Conservation (phyloP, 2,113 vertebrate genomes). For the Saccopteryx leptura region DNA sequence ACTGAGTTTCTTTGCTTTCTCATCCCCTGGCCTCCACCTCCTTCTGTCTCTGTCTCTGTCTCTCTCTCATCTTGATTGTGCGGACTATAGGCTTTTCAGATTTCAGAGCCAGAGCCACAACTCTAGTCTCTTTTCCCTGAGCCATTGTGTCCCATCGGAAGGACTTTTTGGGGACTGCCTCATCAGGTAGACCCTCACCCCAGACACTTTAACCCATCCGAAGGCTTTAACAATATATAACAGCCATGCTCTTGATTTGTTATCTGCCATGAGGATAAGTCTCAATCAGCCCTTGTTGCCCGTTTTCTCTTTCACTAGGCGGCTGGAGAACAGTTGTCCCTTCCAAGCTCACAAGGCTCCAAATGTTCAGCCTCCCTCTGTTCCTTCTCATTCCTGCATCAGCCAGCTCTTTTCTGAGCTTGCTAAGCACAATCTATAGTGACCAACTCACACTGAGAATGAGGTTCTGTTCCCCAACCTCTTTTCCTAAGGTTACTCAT, state of each 20-base stretch:
- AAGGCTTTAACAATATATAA: background rate
- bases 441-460: background rate
- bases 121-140: background rate
- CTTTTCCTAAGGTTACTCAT: background rate
- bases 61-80: background rate
- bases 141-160: background rate
- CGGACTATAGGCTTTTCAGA: background rate
- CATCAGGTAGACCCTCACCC: background rate
- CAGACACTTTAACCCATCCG: background rate
- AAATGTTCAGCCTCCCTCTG: background rate
- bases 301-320: background rate
- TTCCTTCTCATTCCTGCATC: background rate
- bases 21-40: too few species aligned
- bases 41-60: background rate
- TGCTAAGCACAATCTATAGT: background rate
- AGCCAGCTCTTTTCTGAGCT: background rate
- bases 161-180: background rate
- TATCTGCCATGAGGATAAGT: background rate
- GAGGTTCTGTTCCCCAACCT: background rate
- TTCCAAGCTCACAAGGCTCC: background rate
- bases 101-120: background rate
- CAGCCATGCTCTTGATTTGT: background rate
- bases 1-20: background rate
- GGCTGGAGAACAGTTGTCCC: background rate
- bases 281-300: background rate